Evolutionary conservation across 2,797 vertebrate species (phyloP), one percentile per base, ranked within the genome.

Genomic region (Acanthis flammea): DNA sequence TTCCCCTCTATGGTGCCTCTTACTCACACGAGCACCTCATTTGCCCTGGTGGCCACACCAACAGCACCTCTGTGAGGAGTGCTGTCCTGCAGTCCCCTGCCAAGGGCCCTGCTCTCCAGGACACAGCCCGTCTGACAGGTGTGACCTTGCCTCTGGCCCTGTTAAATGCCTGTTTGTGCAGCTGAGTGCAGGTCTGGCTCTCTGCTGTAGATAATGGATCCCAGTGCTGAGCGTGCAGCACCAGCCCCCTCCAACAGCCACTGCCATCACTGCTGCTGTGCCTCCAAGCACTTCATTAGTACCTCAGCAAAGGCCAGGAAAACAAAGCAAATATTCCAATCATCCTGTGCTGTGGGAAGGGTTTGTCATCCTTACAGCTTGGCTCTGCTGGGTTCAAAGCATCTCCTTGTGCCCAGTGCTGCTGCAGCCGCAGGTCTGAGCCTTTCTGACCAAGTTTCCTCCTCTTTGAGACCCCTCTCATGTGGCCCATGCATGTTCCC

Each of bases 211-310:
- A 62, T 58, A 53, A 90, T 35, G 41, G 33, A n/a, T 39, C 72
- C 66, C n/a, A 83, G 14, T 51, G 7, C 51, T 9, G 25, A 39
- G 67, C 71, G 27, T 0, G 19, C 54, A 68, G 74, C 78, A 24
- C 12, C 54, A 54, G 85, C 67, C 71, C 17, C 89, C 84, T 80
- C 54, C 33, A 22, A 8, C 60, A 88, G 80, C 10, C 80, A 14
- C 7, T 0, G 27, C 58, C 4, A n/a, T n/a, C 2, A 0, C 75
- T 77, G 63, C 79, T 62, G 58, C 72, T 73, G 7, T 62, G 86
- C 91, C 82, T 92, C 83, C 66, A 28, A 93, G 68, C 88, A 31
- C 65, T 62, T 93, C 88, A 76, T 92, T 79, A 90, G 47, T 25
- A 14, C 55, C 33, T 48, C 88, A 79, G 82, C 70, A 78, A 75